Evolutionary conservation across 2,888 invertebrate species (phyloP), one percentile per base, ranked within the genome.

Genomic region (Hydriomena furcata): DNA sequence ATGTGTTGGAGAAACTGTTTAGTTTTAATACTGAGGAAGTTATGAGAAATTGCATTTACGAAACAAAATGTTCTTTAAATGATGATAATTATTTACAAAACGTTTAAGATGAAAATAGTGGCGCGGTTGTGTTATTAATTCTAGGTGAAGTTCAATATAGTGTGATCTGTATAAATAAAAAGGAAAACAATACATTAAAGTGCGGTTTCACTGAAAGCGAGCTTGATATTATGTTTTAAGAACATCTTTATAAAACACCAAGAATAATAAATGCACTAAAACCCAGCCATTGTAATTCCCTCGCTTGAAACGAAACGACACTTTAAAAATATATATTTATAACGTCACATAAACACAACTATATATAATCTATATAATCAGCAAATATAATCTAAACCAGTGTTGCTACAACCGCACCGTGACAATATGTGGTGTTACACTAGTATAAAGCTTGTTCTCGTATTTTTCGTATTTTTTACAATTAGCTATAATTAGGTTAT

Each of bases 391-490:
- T 44, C 25, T 46, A 42, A 34, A 23, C 3, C 25, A 38, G 38
- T 12, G 3, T 31, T 30, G 24, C 27, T 25, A 45, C 71, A 71
- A 67, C 63, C 72, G 61, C 63, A 66, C 65, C 67, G 62, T 70
- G 35, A 72, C 65, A 75, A 70, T 69, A 70, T 64, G 69, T 74
- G 75, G 71, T 78, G 71, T 80, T 82, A 86, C 68, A 70, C 82
- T 86, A 88, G 66, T 73, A 83, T 89, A 89, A 89, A 89, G 89
- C 89, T 88, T 84, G 76, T 76, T 75, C 74, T 77, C 79, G 84
- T 52, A 52, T 47, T 34, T 43, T 42, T 20, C 28, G 38, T 52
- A 31, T 35, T 38, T 25, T 34, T 47, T 31, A 50, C 28, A 45
- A 27, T n/a, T 43, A 38, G 43, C 38, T 47, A 35, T 31, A n/a